These are phyloP conservation scores for Drosophila prolongata DNA, from an alignment of 2,888 invertebrate species.

Conservation along the genomic window DNA sequence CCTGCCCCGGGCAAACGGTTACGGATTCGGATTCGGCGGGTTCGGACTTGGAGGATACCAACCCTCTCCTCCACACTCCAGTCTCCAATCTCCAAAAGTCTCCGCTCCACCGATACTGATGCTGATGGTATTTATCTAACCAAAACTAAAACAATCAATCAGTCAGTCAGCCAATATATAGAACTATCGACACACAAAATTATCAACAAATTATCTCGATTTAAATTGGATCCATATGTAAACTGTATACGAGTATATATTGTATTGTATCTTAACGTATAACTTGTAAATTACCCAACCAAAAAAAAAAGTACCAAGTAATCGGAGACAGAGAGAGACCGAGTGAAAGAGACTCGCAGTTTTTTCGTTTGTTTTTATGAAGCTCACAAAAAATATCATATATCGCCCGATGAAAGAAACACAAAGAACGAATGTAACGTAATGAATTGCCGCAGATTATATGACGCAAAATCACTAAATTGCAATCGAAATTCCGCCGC, in stretches of 20 bases:
- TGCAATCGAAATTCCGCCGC: conserved; percentile 66
- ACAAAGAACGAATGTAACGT: conserved; percentile 69
- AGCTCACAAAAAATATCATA: conserved; percentile 43
- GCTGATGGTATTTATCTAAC: conserved; percentile 84
- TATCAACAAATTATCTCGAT: conserved; percentile 77
- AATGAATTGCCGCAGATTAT: conserved; percentile 35
- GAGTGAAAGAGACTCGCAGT: conserved; percentile 70
- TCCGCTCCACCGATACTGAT: conserved; percentile 51
- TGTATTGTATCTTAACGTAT: conserved; percentile 45
- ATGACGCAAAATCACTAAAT: conserved; percentile 32
- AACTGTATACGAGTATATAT: conserved; percentile 71
- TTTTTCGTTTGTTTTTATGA: conserved; percentile 74
- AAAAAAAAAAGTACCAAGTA: conserved; percentile 47
- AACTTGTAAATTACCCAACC: conserved; percentile 55
- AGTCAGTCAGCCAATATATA: conserved; percentile 53
- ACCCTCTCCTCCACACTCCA: conserved; percentile 26
- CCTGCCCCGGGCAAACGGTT: conserved; percentile 54
- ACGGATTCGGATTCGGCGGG: conserved; percentile 32
- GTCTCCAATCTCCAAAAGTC: conserved; percentile 32
- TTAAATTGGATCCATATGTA: conserved; percentile 73
- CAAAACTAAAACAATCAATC: conserved; percentile 69
- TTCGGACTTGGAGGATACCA: conserved; percentile 47
- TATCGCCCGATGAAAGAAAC: conserved; percentile 56
- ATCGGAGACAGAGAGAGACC: conserved; percentile 63
- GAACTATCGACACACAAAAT: conserved; percentile 80